phyloP scores from a whole-genome alignment of 2,888 invertebrate genomes.

The Ecdyonurus torrentis region DNA sequence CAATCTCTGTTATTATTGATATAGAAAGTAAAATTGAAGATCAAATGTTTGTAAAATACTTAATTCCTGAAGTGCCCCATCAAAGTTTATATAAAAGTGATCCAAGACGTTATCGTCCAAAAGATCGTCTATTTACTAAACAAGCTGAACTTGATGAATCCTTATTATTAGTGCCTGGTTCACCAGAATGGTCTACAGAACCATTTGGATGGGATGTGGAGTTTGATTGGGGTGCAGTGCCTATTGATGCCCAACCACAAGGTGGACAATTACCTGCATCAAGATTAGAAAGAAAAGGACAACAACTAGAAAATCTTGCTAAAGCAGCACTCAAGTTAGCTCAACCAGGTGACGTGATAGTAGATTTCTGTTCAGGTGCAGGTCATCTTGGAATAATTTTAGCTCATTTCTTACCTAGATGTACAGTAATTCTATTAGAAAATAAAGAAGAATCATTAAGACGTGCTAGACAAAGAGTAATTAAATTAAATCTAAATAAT shows the following conservation, averaged over 20 bases:
- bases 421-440: constrained; percentile 66
- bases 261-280: constrained; percentile 61
- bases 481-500: constrained; percentile 49
- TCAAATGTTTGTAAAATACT: constrained; percentile 16
- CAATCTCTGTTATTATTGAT: constrained; percentile 12
- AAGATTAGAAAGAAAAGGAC: constrained; percentile 58
- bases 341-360: constrained; percentile 48
- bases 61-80: constrained; percentile 33
- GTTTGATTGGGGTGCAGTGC: constrained; percentile 55
- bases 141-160: constrained; percentile 56
- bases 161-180: constrained; percentile 25
- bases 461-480: constrained; percentile 53
- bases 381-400: constrained; percentile 82
- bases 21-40: constrained; percentile 8
- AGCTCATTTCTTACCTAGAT: constrained; percentile 60
- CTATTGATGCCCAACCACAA: constrained; percentile 54
- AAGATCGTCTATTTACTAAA: constrained; percentile 54
- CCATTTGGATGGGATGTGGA: constrained; percentile 27
- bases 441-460: constrained; percentile 77
- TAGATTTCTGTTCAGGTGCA: constrained; percentile 90
- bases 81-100: constrained; percentile 64
- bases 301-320: constrained; percentile 73
- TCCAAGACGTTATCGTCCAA: constrained; percentile 55
- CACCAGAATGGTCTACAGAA: constrained; percentile 10
- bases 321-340: constrained; percentile 58